These are phyloP conservation scores for Clunio marinus DNA, from an alignment of 2,888 invertebrate species.

Conservation along the genomic window DNA sequence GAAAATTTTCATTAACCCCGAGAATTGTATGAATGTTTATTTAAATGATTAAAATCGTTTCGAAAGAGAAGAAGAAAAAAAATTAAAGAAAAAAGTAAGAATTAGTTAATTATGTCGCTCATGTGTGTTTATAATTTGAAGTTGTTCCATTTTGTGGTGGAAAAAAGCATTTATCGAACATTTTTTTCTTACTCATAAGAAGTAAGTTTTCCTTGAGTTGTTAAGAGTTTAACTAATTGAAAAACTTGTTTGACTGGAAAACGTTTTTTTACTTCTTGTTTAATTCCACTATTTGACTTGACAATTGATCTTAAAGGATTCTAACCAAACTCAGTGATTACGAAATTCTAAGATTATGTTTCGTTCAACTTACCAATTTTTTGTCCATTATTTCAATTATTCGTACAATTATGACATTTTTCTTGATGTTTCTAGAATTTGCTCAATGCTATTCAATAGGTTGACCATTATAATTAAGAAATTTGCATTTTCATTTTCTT, in stretches of 20 bases:
- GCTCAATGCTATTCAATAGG: conserved; percentile 5
- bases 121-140: no score
- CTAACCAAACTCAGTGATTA: conserved; percentile 8
- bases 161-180: no score
- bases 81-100: conserved; percentile 7
- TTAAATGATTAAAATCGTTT: neutral
- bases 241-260: no score
- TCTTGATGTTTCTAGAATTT: neutral
- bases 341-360: neutral
- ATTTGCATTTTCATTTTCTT: conserved; percentile 19
- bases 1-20: no score
- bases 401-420: conserved; percentile 6
- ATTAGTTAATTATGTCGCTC: no score
- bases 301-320: no score
- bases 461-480: neutral
- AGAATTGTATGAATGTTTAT: neutral
- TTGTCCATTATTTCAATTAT: neutral
- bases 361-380: neutral
- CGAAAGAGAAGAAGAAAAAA: conserved; percentile 12
- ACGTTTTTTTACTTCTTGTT: neutral
- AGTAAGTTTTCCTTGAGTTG: no score
- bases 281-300: no score
- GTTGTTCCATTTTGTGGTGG: no score
- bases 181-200: no score
- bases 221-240: no score